Conservation (phyloP, 53 echinoderm and acorn worm species). For the Stichopus horrens region DNA sequence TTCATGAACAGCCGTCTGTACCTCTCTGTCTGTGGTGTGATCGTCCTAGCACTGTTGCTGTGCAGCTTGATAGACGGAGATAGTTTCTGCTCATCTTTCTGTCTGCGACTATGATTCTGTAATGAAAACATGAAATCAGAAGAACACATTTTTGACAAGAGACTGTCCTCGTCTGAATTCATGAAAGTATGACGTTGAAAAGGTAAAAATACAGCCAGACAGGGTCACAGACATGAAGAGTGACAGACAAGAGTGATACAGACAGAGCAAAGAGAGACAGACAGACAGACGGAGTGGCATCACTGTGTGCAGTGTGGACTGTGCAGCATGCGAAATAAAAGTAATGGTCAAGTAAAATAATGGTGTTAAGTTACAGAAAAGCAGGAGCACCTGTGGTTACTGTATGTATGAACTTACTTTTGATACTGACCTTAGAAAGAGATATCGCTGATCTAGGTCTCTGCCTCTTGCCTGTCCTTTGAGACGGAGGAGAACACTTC, state of each 20-base stretch:
- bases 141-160: not conserved
- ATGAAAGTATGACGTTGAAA: no score
- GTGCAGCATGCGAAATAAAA: no score
- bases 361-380: no score
- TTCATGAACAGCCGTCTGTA: not conserved
- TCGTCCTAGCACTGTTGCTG: not conserved
- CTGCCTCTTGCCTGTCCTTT: not conserved
- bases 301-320: no score
- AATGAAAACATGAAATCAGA: not conserved
- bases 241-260: no score
- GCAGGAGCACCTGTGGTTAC: no score
- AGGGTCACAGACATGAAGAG: no score
- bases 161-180: no score
- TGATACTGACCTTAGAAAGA: not conserved
- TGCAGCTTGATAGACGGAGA: slow-evolving; percentile 2
- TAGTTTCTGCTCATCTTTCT: slow-evolving; percentile 15
- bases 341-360: no score
- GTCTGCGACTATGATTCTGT: not conserved
- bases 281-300: no score
- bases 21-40: slow-evolving; percentile 10
- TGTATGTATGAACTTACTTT: not conserved
- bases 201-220: no score
- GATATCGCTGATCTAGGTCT: slow-evolving; percentile 8
- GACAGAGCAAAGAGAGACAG: no score
- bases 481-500: not conserved